Conservation (phyloP, 2,797 vertebrate genomes). For the Coregonus suidteri region DNA sequence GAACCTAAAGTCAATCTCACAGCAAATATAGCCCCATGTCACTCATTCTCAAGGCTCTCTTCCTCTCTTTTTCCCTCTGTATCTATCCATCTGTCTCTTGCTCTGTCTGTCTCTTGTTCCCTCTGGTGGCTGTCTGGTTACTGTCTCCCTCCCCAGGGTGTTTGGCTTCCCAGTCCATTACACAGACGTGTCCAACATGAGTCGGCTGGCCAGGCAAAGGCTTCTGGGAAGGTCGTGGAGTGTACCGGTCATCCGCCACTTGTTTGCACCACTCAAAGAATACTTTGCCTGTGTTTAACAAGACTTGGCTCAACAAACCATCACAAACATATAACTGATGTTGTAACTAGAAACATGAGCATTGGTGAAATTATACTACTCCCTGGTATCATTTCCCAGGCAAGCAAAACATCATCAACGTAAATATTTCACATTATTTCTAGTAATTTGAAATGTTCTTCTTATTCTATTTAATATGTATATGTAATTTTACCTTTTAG, state of each 20-base stretch:
- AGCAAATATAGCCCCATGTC: not conserved
- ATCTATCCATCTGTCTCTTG: not conserved
- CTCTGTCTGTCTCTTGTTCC: not conserved
- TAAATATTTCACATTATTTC: slow-evolving; percentile 87
- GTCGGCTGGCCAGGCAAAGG: slow-evolving; percentile 95
- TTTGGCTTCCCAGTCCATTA: slow-evolving; percentile 98
- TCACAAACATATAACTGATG: slow-evolving; percentile 75
- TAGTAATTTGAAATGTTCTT: slow-evolving; percentile 84
- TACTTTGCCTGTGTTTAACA: slow-evolving; percentile 87
- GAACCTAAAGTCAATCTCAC: not conserved
- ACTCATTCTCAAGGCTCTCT: slow-evolving; percentile 25
- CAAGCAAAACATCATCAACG: slow-evolving; percentile 71
- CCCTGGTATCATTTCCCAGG: slow-evolving; percentile 64
- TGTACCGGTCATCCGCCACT: slow-evolving; percentile 96
- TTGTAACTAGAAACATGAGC: slow-evolving; percentile 77
- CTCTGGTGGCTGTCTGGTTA: slow-evolving; percentile 13
- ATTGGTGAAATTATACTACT: slow-evolving; percentile 64
- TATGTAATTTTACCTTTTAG: slow-evolving; percentile 87
- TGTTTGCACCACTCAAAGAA: slow-evolving; percentile 98
- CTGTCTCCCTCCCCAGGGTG: slow-evolving; percentile 72
- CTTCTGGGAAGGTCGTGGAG: slow-evolving; percentile 97
- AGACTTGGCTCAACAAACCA: slow-evolving; percentile 28
- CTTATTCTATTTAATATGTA: slow-evolving; percentile 90
- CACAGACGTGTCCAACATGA: slow-evolving; percentile 99
- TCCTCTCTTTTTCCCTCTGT: not conserved